Base-by-base conservation (phyloP, 2,113 vertebrate species). In the Oryzias curvinotus region DNA sequence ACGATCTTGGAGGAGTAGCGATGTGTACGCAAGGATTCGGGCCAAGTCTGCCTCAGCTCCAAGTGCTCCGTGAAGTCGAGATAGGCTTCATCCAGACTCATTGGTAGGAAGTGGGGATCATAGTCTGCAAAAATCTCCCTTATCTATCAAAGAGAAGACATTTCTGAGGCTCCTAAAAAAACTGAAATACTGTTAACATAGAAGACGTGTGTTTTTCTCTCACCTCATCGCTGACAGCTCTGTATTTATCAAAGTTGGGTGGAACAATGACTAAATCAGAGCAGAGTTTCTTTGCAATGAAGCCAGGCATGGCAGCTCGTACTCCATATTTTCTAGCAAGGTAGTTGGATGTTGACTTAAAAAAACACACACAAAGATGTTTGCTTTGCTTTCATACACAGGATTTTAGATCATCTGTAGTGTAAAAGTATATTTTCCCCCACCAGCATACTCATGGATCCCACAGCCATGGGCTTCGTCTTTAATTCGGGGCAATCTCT, bases 81-180 rank as follows among this genome's bases (percentile, higher is more conserved):
- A 86, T 96, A 99, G 41, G 96, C 97, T 90, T 99, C 97, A 86
- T 99, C 97, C 78, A 99, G 92, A 79, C 97, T 98, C 92, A 96
- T 2, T 49, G 95, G 89, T 91, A 95, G 90, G 88, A 96, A 98
- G 71, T 93, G 85, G 30, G 93, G 92, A 88, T 99, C 97, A 84
- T 99, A 98, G 58, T 96, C 92, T 6, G 92, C 84, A 82, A 98
- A 89, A 85, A 99, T 92, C 84, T 94, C 91, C 65, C 93, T 91
- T 71, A 98, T 93, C 97, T 99, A 78, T 64, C 3, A 86, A 6
- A 80, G 0, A 81, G 16, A 74, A 3, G 14, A 65, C 36, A 73
- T 30, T 63, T 13, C 71, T 16, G 2, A 58, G 23, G 26, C 51
- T 15, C 46, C 63, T 50, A 61, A 18, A 21, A 10, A 54, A 30